Evolutionary conservation across 2,888 invertebrate genomes (phyloP).

Genomic region (Hyles lineata): DNA sequence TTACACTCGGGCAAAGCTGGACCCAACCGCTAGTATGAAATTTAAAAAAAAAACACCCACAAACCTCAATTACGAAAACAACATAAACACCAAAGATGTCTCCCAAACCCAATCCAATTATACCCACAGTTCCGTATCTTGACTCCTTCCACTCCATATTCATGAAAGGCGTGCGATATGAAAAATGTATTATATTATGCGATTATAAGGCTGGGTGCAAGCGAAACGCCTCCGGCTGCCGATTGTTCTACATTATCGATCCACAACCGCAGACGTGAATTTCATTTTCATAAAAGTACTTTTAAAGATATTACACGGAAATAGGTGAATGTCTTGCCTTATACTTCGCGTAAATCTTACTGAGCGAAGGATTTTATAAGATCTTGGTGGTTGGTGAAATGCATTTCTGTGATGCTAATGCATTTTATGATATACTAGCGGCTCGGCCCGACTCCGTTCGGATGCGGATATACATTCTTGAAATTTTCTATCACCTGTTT

Average conservation of each 20-base stretch:
- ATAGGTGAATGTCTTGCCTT: neutral
- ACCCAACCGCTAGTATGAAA: no score
- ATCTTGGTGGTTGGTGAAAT: neutral
- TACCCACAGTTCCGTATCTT: neutral
- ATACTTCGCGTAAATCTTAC: neutral
- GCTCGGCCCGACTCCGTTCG: no score
- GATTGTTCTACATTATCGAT: slow-evolving; percentile 15
- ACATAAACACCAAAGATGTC: no score
- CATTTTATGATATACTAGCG: no score
- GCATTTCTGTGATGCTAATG: no score
- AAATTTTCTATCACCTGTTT: no score
- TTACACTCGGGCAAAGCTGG: no score
- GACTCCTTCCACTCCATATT: neutral
- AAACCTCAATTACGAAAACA: no score
- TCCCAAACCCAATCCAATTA: neutral
- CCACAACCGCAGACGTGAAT: neutral
- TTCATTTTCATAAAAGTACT: neutral
- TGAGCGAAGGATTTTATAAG: neutral
- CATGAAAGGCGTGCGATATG: slow-evolving; percentile 1
- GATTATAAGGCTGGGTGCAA: slow-evolving; percentile 5
- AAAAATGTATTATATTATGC: slow-evolving; percentile 16
- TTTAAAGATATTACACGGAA: neutral
- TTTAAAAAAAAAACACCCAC: no score
- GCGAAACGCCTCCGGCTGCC: neutral
- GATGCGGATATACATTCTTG: no score